phyloP scores from a whole-genome alignment of 2,888 invertebrate species.

The Caenorhabditis uteleia region DNA sequence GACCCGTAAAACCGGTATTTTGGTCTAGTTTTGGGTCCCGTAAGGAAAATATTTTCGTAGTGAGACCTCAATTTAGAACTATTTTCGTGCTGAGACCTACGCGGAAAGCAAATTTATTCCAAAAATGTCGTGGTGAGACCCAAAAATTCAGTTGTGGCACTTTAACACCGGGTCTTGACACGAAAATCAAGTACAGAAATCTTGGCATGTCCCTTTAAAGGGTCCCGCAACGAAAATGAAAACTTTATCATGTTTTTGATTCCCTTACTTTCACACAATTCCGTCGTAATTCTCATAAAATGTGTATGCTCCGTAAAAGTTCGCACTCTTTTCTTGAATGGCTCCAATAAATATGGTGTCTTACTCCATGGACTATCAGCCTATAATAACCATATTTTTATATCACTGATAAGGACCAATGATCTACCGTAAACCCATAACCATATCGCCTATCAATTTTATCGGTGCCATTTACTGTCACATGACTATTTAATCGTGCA shows the following conservation, averaged over 20 bases:
- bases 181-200: too few species aligned
- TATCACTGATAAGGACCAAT: not conserved
- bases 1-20: too few species aligned
- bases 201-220: not conserved
- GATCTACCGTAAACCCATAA: conserved; percentile 21
- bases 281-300: conserved; percentile 9
- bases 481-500: conserved; percentile 33
- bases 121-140: too few species aligned
- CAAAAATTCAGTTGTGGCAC: too few species aligned
- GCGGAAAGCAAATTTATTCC: too few species aligned
- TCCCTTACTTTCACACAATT: conserved; percentile 27
- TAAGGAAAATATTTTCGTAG: too few species aligned
- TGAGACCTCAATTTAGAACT: too few species aligned
- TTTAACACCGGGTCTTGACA: too few species aligned
- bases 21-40: too few species aligned
- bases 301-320: conserved; percentile 12
- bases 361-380: conserved; percentile 36
- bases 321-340: conserved; percentile 15
- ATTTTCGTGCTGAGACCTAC: too few species aligned
- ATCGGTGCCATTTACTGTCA: conserved; percentile 20
- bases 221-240: not conserved
- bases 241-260: not conserved
- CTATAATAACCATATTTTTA: conserved; percentile 1
- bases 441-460: conserved; percentile 13
- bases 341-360: conserved; percentile 25